Base-by-base conservation (phyloP, 2,797 vertebrate genomes). In the Rhabdophis nuchalis region DNA sequence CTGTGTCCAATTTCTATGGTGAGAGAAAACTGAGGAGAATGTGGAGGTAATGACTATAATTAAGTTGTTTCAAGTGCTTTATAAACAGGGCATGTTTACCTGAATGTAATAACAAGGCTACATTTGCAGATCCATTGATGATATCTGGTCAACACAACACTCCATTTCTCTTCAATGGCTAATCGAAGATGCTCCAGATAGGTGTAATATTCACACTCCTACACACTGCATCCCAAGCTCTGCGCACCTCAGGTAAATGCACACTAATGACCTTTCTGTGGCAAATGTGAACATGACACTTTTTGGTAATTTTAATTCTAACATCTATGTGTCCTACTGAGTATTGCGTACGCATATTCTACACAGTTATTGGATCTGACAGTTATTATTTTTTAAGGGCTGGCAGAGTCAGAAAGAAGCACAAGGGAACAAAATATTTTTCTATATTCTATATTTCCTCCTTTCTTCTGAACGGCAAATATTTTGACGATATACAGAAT, bases 381-480 rank as follows among this genome's bases (percentile, higher is more conserved):
- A 11, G 72, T 77, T 77, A 23, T 77, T 23, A 4, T 77, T 77
- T 32, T 23, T 41, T 11, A 77, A 77, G 20, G 18, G 18, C 18
- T 77, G 4, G 18, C 8, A 41, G 36, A 23, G 32, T 20, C 72
- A 77, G 72, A 41, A 41, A 41, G 9, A 77, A 77, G 23, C 8
- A 77, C 18, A 23, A 77, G 36, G 16, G 3, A 18, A 36, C 3
- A 20, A 41, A 72, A 18, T 36, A 20, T 36, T 72, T 16, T 89
- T 89, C 23, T 23, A 41, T 61, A 32, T 95, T 94, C 95, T 93
- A 13, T 4, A 25, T 90, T 58, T 1, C 89, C 29, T 32, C 68
- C 29, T 92, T 1, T 89, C 5, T 41, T 56, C 46, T 93, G 11
- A 27, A 88, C 18, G 90, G 54, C 52, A 58, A 16, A 88, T 4